phyloP scores from a whole-genome alignment of 2,797 vertebrate genomes.

The Pantherophis vulpinus region DNA sequence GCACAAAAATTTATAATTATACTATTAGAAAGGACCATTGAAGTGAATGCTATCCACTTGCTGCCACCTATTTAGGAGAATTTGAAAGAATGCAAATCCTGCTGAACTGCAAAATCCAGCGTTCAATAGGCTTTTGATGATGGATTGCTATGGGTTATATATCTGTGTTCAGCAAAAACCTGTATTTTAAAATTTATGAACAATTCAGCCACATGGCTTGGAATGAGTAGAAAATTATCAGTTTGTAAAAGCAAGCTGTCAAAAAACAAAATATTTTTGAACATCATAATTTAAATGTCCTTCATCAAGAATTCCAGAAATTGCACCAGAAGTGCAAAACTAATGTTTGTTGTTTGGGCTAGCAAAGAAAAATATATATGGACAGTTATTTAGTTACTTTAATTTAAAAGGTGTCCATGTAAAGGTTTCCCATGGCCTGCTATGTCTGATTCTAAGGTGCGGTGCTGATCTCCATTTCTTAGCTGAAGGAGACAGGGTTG shows the following conservation, averaged over 20 bases:
- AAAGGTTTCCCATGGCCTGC: background rate
- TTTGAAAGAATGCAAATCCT: conserved; percentile 1
- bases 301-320: background rate
- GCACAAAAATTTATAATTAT: background rate
- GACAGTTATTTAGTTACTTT: background rate
- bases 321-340: background rate
- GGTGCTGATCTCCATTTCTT: background rate
- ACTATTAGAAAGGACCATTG: background rate
- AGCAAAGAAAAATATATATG: conserved; percentile 2
- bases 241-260: conserved; percentile 22
- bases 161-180: background rate
- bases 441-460: background rate
- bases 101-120: background rate
- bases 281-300: background rate
- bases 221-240: background rate
- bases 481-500: background rate
- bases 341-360: background rate
- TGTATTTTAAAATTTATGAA: background rate
- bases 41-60: background rate
- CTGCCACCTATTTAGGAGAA: conserved; percentile 5
- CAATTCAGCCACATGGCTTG: background rate
- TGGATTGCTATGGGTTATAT: background rate
- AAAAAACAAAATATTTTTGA: background rate
- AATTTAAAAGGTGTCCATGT: background rate
- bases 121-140: conserved; percentile 15